A percentile compares a stretch with the other conserved stretches of the same genome.
Conservation (phyloP, 1,140 invertebrate genomes). For the Zaprionus ghesquierei region DNA sequence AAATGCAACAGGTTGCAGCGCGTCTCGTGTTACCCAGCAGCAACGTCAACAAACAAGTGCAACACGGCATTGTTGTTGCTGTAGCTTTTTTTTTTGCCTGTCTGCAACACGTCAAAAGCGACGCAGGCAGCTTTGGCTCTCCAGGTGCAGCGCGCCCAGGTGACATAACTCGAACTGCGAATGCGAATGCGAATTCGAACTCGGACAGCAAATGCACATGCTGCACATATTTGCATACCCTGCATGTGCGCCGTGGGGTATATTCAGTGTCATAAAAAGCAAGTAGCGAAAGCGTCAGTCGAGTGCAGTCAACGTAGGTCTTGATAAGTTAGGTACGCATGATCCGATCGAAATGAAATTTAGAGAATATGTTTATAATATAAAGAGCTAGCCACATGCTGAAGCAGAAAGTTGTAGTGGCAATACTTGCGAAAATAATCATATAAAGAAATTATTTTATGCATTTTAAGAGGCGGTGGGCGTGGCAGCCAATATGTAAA, state of each 20-base stretch:
- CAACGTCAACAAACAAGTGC: constrained; percentile 47
- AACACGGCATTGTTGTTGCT: constrained; percentile 20
- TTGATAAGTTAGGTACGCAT: neutral
- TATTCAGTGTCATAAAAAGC: neutral
- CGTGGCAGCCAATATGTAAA: neutral
- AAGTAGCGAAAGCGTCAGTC: neutral
- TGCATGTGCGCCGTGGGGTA: neutral
- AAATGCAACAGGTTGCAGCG: constrained; percentile 15
- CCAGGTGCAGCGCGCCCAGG: constrained; percentile 42
- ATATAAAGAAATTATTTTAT: too few species aligned
- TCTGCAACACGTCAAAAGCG: constrained; percentile 36
- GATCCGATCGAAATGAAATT: neutral
- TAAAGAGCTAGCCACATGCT: neutral
- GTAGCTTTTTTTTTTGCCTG: constrained; percentile 3
- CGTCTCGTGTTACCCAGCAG: constrained; percentile 40
- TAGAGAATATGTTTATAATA: neutral
- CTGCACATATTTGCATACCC: constrained; percentile 22
- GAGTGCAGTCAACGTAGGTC: neutral
- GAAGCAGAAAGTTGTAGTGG: neutral
- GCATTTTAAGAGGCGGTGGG: too few species aligned
- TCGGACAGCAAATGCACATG: constrained; percentile 12
- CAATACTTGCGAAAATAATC: too few species aligned
- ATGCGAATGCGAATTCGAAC: neutral
- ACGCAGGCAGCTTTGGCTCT: constrained; percentile 3
- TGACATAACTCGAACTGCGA: constrained; percentile 44